Evolutionary conservation across 2,888 invertebrate genomes (phyloP).

Genomic region (Drosophila buzzatii): DNA sequence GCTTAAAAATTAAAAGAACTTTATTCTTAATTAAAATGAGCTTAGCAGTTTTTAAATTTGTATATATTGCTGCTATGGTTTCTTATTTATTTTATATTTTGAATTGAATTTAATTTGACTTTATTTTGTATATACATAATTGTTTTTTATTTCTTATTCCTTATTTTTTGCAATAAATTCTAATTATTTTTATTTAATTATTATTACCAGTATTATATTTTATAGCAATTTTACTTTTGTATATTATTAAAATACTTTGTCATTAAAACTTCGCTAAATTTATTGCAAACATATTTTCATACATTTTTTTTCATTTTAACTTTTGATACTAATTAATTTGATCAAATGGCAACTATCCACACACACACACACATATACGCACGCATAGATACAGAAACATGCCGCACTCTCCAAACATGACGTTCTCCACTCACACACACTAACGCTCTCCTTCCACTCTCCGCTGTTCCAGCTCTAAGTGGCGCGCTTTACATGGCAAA

Average conservation of each 20-base stretch:
- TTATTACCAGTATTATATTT: neutral
- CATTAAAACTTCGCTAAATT: neutral
- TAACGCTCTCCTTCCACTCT: neutral
- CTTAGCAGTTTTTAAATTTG: too few relatives aligned
- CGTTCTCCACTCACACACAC: conserved; percentile 5
- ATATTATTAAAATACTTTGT: neutral
- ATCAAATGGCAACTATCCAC: conserved; percentile 16
- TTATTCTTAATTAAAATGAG: too few relatives aligned
- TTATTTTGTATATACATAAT: neutral
- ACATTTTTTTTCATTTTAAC: neutral
- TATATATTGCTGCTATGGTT: too few relatives aligned
- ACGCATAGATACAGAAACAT: neutral
- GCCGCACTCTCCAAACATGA: conserved; percentile 12
- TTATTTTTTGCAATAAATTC: neutral
- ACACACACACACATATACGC: conserved; percentile 9
- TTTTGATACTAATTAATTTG: conserved; percentile 12
- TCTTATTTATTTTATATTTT: too few relatives aligned
- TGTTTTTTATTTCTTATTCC: neutral
- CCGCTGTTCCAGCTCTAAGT: conserved; percentile 35
- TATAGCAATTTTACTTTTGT: neutral
- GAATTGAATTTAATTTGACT: too few relatives aligned
- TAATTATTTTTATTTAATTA: neutral
- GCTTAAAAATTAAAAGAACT: neutral
- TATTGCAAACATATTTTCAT: neutral
- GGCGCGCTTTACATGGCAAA: conserved; percentile 55